Evolutionary conservation across 2,888 invertebrate genomes (phyloP).

Genomic region (Caenorhabditis virilis): DNA sequence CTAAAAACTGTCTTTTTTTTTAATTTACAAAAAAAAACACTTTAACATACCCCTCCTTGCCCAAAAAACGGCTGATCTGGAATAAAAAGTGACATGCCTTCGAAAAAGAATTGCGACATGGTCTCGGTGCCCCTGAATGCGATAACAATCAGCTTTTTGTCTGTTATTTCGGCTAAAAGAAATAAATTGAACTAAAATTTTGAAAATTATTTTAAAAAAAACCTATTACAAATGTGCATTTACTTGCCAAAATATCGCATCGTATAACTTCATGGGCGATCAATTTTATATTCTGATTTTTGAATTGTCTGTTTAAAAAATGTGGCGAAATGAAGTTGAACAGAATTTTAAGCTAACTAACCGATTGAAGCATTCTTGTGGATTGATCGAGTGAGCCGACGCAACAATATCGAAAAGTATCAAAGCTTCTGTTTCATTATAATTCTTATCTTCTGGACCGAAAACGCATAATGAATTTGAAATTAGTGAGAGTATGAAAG

Average conservation of each 20-base stretch:
- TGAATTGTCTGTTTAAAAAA: no score
- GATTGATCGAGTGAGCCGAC: conserved; percentile 10
- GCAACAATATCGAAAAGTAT: conserved; percentile 19
- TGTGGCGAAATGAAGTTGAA: no score
- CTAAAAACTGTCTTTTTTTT: conserved; percentile 1
- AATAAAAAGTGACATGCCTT: conserved; percentile 14
- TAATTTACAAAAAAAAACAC: neutral
- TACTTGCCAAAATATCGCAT: conserved; percentile 21
- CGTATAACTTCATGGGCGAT: no score
- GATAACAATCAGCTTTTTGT: conserved; percentile 5
- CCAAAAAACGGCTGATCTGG: conserved; percentile 21
- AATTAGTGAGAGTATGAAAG: neutral
- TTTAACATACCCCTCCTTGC: conserved; percentile 20
- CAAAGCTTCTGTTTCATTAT: conserved; percentile 16
- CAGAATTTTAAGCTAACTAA: no score
- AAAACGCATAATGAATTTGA: neutral
- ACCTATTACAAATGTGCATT: conserved; percentile 21
- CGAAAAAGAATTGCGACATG: conserved; percentile 28
- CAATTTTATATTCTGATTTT: no score
- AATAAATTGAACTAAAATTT: neutral
- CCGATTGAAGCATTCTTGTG: conserved; percentile 11
- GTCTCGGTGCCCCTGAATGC: conserved; percentile 21
- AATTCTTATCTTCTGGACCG: conserved; percentile 1
- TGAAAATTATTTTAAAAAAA: neutral
- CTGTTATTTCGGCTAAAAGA: conserved; percentile 11